Conservation (phyloP, 92 coral and sea anemone genomes). For the Hydrozoanthus gracilis region DNA sequence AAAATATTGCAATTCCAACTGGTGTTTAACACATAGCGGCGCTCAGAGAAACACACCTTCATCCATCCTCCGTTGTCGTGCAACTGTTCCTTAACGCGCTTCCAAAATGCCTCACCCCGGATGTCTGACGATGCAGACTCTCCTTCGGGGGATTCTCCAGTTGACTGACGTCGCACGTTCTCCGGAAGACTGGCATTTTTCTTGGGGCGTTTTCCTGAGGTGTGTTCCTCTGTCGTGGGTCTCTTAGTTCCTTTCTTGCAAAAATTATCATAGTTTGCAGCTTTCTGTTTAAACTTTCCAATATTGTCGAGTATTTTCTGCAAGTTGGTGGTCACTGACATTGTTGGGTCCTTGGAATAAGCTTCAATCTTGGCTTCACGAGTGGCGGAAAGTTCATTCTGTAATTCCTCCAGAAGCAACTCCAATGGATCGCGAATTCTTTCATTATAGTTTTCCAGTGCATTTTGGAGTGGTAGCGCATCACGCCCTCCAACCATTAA, state of each 20-base stretch:
- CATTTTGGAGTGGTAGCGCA: no score
- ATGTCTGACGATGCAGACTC: not conserved
- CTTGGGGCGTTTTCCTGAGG: no score
- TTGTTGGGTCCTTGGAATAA: not conserved
- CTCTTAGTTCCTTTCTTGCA: not conserved
- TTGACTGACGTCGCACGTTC: no score
- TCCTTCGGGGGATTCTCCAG: not conserved
- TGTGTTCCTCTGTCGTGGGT: no score
- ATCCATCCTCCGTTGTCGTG: constrained; percentile 18
- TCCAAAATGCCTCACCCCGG: constrained; percentile 4
- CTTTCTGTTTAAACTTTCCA: not conserved
- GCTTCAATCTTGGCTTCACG: not conserved
- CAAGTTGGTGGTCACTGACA: not conserved
- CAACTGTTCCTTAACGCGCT: not conserved
- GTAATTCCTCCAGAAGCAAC: not conserved
- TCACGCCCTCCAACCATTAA: not conserved
- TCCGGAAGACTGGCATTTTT: no score
- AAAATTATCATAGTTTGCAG: not conserved
- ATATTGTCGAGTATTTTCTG: not conserved
- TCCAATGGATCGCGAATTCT: not conserved
- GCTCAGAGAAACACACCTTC: constrained; percentile 4
- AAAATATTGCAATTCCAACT: no score
- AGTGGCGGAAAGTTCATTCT: not conserved
- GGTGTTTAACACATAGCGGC: no score
- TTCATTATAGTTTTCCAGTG: not conserved